Percentiles rank a stretch among this genome's conserved stretches.
phyloP scores from a whole-genome alignment of 2,888 invertebrate species.

The Encarsia formosa region DNA sequence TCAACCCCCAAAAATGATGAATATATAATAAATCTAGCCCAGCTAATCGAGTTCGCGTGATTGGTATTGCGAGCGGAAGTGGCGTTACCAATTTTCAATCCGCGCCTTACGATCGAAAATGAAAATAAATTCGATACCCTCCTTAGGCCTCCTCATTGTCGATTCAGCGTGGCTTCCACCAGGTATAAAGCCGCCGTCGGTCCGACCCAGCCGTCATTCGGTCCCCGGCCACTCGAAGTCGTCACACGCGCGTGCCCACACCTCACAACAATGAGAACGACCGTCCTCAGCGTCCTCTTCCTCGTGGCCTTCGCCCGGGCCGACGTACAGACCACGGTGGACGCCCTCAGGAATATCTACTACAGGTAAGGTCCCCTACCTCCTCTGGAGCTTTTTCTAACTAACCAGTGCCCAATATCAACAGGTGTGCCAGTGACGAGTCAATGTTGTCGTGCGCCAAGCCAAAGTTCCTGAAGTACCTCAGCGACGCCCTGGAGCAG shows the following conservation, averaged over 20 bases:
- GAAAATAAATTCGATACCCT: slow-evolving; percentile 26
- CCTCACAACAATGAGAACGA: slow-evolving; percentile 40
- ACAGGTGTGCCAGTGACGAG: slow-evolving; percentile 45
- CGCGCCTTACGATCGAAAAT: too few species aligned
- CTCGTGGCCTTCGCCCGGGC: slow-evolving; percentile 31
- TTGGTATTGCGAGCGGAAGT: too few species aligned
- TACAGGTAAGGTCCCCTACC: slow-evolving; percentile 35
- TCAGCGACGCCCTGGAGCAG: slow-evolving; percentile 63
- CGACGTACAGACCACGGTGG: slow-evolving; percentile 39
- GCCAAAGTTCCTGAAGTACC: slow-evolving; percentile 73
- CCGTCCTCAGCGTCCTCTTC: slow-evolving; percentile 36
- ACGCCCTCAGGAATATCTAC: slow-evolving; percentile 44
- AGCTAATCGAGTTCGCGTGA: too few species aligned
- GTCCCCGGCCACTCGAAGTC: slow-evolving; percentile 44
- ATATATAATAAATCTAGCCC: too few species aligned
- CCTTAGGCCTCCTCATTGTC: slow-evolving; percentile 37
- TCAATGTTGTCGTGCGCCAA: slow-evolving; percentile 61
- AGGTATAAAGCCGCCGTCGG: slow-evolving; percentile 48
- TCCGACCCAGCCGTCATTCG: slow-evolving; percentile 45
- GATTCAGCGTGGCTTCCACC: slow-evolving; percentile 30
- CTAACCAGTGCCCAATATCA: neutral
- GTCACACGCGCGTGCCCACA: slow-evolving; percentile 5
- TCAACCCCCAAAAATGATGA: too few species aligned
- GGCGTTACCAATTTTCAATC: slow-evolving; percentile 25
- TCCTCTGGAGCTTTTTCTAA: neutral